Percentiles rank a stretch among this genome's conserved stretches.
Conservation (phyloP, 2,797 vertebrate genomes). For the Cyclopterus lumpus region DNA sequence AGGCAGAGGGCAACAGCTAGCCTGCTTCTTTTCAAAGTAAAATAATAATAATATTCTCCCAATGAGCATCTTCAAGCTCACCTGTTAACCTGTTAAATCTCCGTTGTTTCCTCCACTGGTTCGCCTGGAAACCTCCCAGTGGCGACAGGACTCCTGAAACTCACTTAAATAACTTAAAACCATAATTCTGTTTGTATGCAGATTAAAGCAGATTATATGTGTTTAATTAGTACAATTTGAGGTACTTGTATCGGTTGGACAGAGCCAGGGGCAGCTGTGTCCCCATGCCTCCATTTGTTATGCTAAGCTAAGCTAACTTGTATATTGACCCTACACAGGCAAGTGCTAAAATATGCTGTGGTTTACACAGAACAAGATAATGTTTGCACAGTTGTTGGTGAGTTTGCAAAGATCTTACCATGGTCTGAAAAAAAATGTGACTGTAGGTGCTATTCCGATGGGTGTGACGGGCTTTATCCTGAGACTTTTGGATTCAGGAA, state of each 20-base stretch:
- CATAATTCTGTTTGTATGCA: background rate
- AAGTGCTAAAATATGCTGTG: background rate
- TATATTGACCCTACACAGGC: background rate
- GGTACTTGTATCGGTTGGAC: background rate
- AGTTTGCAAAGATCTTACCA: background rate
- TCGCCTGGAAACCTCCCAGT: background rate
- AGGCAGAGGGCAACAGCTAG: background rate
- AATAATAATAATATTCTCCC: background rate
- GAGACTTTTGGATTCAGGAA: background rate
- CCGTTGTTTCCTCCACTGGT: background rate
- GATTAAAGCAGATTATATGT: too few species aligned
- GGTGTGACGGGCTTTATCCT: slow-evolving; percentile 12
- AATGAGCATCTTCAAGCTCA: background rate
- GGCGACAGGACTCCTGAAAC: background rate
- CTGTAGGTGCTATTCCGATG: slow-evolving; percentile 27
- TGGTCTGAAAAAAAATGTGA: background rate
- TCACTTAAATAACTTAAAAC: background rate
- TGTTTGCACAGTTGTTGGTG: background rate
- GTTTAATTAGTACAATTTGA: too few species aligned
- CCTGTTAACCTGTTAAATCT: background rate
- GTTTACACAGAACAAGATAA: background rate
- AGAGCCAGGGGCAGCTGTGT: background rate
- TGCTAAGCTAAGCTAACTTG: background rate
- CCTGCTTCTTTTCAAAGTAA: background rate
- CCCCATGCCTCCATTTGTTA: background rate